These are phyloP conservation scores for Syrrhaptes paradoxus DNA, from an alignment of 2,113 vertebrate species.

Conservation along the genomic window DNA sequence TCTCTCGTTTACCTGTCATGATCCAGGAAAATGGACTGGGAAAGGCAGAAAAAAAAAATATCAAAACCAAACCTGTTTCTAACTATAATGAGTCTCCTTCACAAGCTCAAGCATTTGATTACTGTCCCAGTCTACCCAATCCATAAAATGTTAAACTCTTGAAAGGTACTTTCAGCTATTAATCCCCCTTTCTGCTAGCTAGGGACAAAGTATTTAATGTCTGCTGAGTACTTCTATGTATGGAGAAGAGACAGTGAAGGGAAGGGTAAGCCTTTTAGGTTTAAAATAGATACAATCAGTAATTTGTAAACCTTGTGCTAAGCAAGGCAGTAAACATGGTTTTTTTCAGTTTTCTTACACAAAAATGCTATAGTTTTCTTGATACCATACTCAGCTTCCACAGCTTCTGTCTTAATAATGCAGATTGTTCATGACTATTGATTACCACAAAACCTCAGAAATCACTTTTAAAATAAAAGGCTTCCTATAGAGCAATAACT, in stretches of 20 bases:
- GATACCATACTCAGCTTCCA: neutral
- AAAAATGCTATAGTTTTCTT: neutral
- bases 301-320: neutral
- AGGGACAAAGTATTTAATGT: neutral
- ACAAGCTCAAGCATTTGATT: neutral
- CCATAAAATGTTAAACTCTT: neutral
- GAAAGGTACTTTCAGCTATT: neutral
- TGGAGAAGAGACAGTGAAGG: neutral
- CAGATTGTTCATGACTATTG: neutral
- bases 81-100: neutral
- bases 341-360: neutral
- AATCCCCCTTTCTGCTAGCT: neutral
- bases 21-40: neutral
- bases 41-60: neutral
- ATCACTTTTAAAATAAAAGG: neutral
- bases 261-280: neutral
- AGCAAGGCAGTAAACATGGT: neutral
- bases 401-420: neutral
- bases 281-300: neutral
- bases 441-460: neutral
- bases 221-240: neutral
- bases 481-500: neutral
- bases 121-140: neutral
- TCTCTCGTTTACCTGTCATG: neutral
- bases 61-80: neutral